Base-by-base conservation (phyloP, 1,140 invertebrate species). In the Parasteatoda tepidariorum region DNA sequence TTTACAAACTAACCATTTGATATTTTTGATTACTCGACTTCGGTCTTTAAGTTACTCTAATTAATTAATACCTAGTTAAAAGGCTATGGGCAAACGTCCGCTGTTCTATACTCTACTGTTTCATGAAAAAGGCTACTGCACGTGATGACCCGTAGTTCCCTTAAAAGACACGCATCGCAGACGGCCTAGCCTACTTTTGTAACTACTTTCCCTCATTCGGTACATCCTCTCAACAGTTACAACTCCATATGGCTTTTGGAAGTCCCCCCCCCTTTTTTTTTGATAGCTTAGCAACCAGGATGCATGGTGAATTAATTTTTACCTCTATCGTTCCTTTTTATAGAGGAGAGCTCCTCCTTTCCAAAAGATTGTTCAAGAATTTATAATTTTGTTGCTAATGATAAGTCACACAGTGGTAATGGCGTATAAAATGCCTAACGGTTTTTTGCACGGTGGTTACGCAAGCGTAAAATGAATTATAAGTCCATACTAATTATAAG, bases 171-270 rank as follows among this genome's bases (percentile, higher is more conserved):
- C 61, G 74, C 74, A 48, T 76, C 55, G 74, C 61, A 64, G 74
- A 61, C 74, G 61, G 74, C 74, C 74, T 76, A 76, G 74, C 74
- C 74, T 76, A 76, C 74, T 76, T 76, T 76, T 76, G 61, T 76
- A 64, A 64, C 59, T 38, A 76, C 74, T 76, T 66, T 76, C 74
- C 61, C 34, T 34, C 18, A 41, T 74, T 57, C 31, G n/a, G 31
- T 26, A 38, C 55, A 74, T 74, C 71, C 71, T 74, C 33, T 54
- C 15, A 11, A 22, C 41, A 24, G 57, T 54, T 41, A 33, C 31
- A 13, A 13, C 24, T 22, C 28, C 41, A 1, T 0, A 2, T 13
- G n/a, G 26, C n/a, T 55, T 55, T 64, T 64, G 26, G 7, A 24
- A 26, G 57, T n/a, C n/a, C n/a, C 57, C 31, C 28, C 13, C 31